Percentiles rank a stretch among this genome's conserved stretches.
phyloP scores from a whole-genome alignment of 2,797 vertebrate species.

The Cynodonichthys magdalenae region DNA sequence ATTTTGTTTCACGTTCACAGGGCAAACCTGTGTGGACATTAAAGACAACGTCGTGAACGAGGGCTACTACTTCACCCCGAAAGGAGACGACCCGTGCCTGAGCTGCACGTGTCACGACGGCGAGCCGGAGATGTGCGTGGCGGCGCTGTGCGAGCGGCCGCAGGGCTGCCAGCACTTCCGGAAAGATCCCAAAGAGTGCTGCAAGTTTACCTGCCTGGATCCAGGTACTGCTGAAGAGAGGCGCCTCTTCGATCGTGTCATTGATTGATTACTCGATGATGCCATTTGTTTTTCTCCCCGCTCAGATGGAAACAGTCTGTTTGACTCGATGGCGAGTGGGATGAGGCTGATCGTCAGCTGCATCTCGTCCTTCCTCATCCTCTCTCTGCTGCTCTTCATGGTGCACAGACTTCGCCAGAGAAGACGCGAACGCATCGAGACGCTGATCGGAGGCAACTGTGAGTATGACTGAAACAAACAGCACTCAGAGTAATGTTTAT shows the following conservation, averaged over 20 bases:
- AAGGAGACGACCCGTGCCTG: slow-evolving; percentile 95
- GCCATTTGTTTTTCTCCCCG: neutral
- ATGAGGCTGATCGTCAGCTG: slow-evolving; percentile 98
- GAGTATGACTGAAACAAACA: slow-evolving; percentile 59
- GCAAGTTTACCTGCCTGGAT: slow-evolving; percentile 97
- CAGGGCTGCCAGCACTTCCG: slow-evolving; percentile 95
- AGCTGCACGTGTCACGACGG: slow-evolving; percentile 98
- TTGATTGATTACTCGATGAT: no score
- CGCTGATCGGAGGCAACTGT: slow-evolving; percentile 95
- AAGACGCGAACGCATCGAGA: slow-evolving; percentile 94
- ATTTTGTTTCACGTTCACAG: slow-evolving; percentile 66
- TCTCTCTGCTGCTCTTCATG: slow-evolving; percentile 98
- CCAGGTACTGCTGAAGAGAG: slow-evolving; percentile 81
- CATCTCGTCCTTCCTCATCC: slow-evolving; percentile 98
- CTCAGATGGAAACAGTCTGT: slow-evolving; percentile 93
- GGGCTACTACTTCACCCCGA: slow-evolving; percentile 98
- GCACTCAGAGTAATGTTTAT: no score
- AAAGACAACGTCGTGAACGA: slow-evolving; percentile 97
- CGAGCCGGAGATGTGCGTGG: slow-evolving; percentile 98
- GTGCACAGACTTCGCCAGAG: slow-evolving; percentile 95
- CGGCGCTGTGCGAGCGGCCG: slow-evolving; percentile 93
- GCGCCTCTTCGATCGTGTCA: no score
- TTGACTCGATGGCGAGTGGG: slow-evolving; percentile 97
- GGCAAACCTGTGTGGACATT: slow-evolving; percentile 97
- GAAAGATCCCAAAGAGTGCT: slow-evolving; percentile 98